Base-by-base conservation (phyloP, 2,888 invertebrate genomes). In the Calameuta idolon region DNA sequence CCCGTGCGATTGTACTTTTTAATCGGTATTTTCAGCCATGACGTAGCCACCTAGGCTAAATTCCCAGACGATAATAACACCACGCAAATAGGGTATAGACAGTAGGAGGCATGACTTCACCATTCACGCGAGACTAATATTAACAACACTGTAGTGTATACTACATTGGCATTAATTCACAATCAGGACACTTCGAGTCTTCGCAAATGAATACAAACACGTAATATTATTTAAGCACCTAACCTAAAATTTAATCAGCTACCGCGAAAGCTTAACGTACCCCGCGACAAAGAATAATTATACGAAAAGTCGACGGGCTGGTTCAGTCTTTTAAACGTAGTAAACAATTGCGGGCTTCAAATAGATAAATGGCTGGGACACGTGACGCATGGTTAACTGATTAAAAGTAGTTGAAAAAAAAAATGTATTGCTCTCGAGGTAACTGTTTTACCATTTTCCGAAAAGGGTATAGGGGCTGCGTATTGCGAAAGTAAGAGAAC, bases 31-130 rank as follows among this genome's bases (percentile, higher is more conserved):
- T 71, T 33, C 15, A 71, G 33, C 3, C 71, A 34, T 71, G 71
- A 71, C 71, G 71, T 31, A 34, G 71, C 30, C 71, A 23, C 31
- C 34, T 71, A 71, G 71, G 71, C 71, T 11, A 71, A 71, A 71
- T 71, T 71, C 71, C 71, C 71, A 71, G 71, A 71, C 71, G 15
- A 11, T 34, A 71, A 71, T 71, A 71, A 71, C 71, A 71, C 12
- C 71, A 15, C 33, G 12, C 71, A 71, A 71, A 71, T 71, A 71
- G 71, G 71, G 31, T 33, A 71, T 71, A 71, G 15, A 31, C 31
- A 23, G 71, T 31, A 12, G 55, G 15, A 55, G 55, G 23, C 55
- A 15, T 55, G 55, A 55, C 55, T 55, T 23, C 55, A 15, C 23
- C 55, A 55, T 55, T 55, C 55, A 23, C 55, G 23, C 55, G 23